Evolutionary conservation across 2,888 invertebrate species (phyloP).

Genomic region (Andricus curvator): DNA sequence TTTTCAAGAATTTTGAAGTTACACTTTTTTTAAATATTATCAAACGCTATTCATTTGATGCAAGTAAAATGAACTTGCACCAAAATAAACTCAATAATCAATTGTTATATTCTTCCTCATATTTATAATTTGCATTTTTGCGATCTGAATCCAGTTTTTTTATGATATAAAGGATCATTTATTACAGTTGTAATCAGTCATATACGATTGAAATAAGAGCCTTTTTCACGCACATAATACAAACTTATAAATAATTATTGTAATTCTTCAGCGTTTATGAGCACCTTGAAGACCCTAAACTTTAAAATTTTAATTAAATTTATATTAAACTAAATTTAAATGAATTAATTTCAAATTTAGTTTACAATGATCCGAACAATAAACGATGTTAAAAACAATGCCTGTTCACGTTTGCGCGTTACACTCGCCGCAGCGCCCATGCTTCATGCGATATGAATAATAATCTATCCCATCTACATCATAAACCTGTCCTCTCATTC

Average conservation of each 20-base stretch:
- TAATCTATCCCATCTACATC: conserved; percentile 56
- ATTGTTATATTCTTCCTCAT: no score
- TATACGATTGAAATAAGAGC: background rate
- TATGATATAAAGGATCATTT: no score
- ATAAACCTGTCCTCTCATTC: conserved; percentile 33
- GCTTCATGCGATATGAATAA: conserved; percentile 64
- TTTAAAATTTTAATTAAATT: no score
- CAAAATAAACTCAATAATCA: no score
- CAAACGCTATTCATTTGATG: no score
- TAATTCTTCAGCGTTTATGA: background rate
- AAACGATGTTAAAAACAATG: conserved; percentile 20
- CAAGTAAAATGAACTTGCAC: no score
- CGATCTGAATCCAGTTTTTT: no score
- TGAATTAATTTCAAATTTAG: no score
- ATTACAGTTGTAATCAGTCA: background rate
- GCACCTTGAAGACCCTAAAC: background rate
- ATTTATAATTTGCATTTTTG: no score
- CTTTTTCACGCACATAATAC: background rate
- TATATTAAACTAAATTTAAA: no score
- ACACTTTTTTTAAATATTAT: no score
- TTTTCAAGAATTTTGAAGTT: no score
- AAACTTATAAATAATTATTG: background rate
- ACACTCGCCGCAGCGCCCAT: conserved; percentile 65
- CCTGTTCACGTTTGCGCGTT: conserved; percentile 41
- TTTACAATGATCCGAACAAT: background rate